A percentile compares a stretch with the other conserved stretches of the same genome.
phyloP scores from a whole-genome alignment of 35 echinoderm and acorn worm species.

The Strongylocentrotus purpuratus region DNA sequence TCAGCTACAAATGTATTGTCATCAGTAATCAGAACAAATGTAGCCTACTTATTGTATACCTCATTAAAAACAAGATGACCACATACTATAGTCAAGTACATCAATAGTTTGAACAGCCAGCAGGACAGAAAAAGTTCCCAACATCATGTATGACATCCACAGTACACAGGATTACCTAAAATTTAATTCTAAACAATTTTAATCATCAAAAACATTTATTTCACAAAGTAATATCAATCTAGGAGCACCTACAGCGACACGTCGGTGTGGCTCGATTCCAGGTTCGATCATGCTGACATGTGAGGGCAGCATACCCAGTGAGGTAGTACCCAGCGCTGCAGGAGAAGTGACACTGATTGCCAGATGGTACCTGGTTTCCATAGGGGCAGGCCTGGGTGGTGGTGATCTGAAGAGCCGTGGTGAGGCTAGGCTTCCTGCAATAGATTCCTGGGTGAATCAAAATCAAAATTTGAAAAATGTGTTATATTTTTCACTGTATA shows the following conservation, averaged over 20 bases:
- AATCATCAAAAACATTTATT: neutral
- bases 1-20: too few relatives aligned
- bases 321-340: slow-evolving; percentile 54
- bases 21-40: too few relatives aligned
- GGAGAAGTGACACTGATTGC: slow-evolving; percentile 46
- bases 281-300: slow-evolving; percentile 46
- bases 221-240: neutral
- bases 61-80: too few relatives aligned
- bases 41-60: too few relatives aligned
- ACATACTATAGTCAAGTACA: too few relatives aligned
- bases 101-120: too few relatives aligned
- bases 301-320: slow-evolving; percentile 8
- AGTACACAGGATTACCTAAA: too few relatives aligned
- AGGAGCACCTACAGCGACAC: slow-evolving; percentile 47
- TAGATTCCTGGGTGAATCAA: neutral
- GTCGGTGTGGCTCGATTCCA: slow-evolving; percentile 42
- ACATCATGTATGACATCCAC: too few relatives aligned
- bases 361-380: slow-evolving; percentile 23
- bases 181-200: too few relatives aligned
- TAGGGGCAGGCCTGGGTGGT: slow-evolving; percentile 35
- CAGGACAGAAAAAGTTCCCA: too few relatives aligned
- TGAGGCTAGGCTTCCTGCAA: slow-evolving; percentile 27
- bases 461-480: neutral
- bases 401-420: slow-evolving; percentile 24
- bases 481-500: too few relatives aligned